These are phyloP conservation scores for Elachura formosa DNA, from an alignment of 2,113 vertebrate species.

Conservation along the genomic window DNA sequence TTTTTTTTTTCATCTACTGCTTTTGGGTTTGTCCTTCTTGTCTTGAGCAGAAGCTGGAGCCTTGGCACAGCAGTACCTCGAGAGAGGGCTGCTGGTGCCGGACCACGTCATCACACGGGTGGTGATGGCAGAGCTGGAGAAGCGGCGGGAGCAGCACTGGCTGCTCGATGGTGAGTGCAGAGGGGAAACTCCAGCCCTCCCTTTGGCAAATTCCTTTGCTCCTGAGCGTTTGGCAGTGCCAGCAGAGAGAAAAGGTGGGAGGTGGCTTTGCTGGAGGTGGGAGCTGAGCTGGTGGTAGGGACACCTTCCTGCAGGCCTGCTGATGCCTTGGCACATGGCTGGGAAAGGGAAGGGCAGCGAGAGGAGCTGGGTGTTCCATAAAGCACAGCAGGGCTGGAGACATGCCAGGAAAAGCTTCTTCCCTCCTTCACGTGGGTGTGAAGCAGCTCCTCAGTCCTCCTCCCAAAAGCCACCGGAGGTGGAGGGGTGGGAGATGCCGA, in stretches of 20 bases:
- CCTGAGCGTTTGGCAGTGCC: neutral
- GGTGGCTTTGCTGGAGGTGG: neutral
- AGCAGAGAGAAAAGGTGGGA: neutral
- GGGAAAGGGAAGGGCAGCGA: neutral
- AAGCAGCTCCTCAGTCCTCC: neutral
- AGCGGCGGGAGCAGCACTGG: constrained; percentile 81
- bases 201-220: neutral
- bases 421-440: rapidly evolving
- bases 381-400: neutral
- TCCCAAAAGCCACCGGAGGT: neutral
- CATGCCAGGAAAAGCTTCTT: neutral
- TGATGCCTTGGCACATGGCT: rapidly evolving
- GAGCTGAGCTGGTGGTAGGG: neutral
- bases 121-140: constrained; percentile 84
- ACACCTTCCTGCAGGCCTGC: neutral
- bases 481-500: neutral
- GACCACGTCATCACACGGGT: constrained; percentile 88
- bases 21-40: neutral
- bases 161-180: constrained; percentile 83
- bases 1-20: neutral
- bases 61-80: constrained; percentile 83
- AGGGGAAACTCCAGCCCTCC: neutral
- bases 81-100: constrained; percentile 85
- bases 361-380: neutral
- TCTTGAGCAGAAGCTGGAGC: constrained; percentile 77